These are phyloP conservation scores for Pomacea maculata DNA, from an alignment of 1,140 invertebrate species.

Conservation along the genomic window DNA sequence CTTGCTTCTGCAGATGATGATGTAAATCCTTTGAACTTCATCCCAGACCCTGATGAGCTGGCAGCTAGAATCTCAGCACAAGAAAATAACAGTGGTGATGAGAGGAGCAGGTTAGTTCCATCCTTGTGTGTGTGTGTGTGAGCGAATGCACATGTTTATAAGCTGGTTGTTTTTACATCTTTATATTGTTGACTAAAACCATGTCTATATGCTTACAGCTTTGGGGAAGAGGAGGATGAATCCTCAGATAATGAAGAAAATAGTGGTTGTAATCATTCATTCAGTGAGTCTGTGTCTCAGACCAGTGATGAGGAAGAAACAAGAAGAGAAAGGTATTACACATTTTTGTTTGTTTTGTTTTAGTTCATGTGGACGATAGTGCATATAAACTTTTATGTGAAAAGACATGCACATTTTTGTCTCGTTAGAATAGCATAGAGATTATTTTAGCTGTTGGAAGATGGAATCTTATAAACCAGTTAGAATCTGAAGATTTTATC, in stretches of 20 bases:
- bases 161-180: not conserved
- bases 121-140: not conserved
- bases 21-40: constrained; percentile 32
- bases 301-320: not conserved
- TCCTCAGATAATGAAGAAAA: constrained; percentile 11
- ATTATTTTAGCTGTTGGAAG: not conserved
- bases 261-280: constrained; percentile 21
- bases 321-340: constrained; percentile 17
- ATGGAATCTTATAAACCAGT: not conserved
- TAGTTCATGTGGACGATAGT: constrained; percentile 10
- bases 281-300: constrained; percentile 14
- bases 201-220: not conserved
- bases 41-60: constrained; percentile 43
- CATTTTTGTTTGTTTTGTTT: not conserved
- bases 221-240: not conserved
- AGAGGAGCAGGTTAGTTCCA: constrained; percentile 26
- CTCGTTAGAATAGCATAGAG: constrained; percentile 7
- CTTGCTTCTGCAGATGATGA: constrained; percentile 29
- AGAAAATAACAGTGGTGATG: constrained; percentile 25
- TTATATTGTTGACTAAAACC: not conserved
- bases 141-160: not conserved
- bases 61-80: constrained; percentile 23
- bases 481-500: not conserved
- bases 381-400: constrained; percentile 3
- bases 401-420: not conserved